These are phyloP conservation scores for Pogonomyrmex barbatus DNA, from an alignment of 1,140 invertebrate genomes.

Conservation along the genomic window DNA sequence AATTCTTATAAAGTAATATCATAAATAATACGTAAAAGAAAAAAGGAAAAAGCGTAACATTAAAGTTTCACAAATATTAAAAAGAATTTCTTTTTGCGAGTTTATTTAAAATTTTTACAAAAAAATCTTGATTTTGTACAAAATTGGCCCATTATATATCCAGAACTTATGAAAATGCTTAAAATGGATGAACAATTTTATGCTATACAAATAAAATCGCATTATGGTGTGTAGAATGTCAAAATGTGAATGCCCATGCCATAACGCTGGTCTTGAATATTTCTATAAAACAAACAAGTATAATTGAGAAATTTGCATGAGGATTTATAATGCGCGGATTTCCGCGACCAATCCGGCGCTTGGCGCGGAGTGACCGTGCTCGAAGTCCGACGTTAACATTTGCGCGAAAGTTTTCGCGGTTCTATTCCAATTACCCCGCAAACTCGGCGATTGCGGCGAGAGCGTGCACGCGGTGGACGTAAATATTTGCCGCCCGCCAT, in stretches of 20 bases:
- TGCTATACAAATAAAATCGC: neutral
- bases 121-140: neutral
- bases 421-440: slow-evolving; percentile 62
- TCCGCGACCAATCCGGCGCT: slow-evolving; percentile 12
- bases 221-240: neutral
- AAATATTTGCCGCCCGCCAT: slow-evolving; percentile 51
- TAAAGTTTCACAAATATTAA: neutral
- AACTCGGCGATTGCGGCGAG: slow-evolving; percentile 58
- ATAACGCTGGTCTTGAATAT: slow-evolving; percentile 13
- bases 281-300: slow-evolving; percentile 35
- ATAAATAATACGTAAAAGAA: neutral
- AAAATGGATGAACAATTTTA: neutral
- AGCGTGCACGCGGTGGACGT: slow-evolving; percentile 31
- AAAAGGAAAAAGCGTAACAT: neutral
- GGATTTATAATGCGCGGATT: slow-evolving; percentile 50
- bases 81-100: neutral
- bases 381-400: slow-evolving; percentile 56
- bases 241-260: neutral
- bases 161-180: neutral
- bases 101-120: neutral
- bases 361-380: slow-evolving; percentile 19
- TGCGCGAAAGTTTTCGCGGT: slow-evolving; percentile 54
- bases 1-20: neutral
- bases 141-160: neutral
- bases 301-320: slow-evolving; percentile 57